Evolutionary conservation across 2,113 vertebrate species (phyloP).

Genomic region (Psettodes erumei): DNA sequence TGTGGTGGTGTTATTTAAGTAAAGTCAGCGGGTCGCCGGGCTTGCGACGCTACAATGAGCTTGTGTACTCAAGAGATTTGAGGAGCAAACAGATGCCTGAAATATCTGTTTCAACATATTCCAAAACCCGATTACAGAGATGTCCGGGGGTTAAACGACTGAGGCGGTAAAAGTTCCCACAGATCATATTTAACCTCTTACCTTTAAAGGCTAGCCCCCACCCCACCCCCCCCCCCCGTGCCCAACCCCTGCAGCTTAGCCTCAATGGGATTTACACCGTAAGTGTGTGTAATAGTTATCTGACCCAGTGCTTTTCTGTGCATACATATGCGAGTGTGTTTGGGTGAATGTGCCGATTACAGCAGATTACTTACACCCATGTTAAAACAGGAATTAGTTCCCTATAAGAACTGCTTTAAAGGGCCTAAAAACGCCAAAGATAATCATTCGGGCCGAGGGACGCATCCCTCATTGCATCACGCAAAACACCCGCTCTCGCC

Average conservation of each 20-base stretch:
- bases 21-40: constrained; percentile 48
- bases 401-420: constrained; percentile 78
- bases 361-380: constrained; percentile 80
- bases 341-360: constrained; percentile 73
- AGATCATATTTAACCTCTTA: constrained; percentile 71
- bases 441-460: constrained; percentile 68
- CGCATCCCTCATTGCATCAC: constrained; percentile 60
- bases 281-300: constrained; percentile 66
- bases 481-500: constrained; percentile 51
- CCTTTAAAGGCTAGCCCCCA: too few relatives aligned
- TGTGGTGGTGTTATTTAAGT: constrained; percentile 32
- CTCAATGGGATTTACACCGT: constrained; percentile 68
- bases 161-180: constrained; percentile 59
- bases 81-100: constrained; percentile 62
- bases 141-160: constrained; percentile 67
- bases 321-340: constrained; percentile 65
- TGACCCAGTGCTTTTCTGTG: constrained; percentile 58
- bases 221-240: constrained; percentile 34
- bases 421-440: constrained; percentile 74
- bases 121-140: constrained; percentile 73
- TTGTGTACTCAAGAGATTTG: constrained; percentile 65
- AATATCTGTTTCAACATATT: constrained; percentile 69
- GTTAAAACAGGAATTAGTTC: constrained; percentile 79
- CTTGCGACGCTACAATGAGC: constrained; percentile 69
- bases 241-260: constrained; percentile 57